These are phyloP conservation scores for Hippocampus kuda DNA, from an alignment of 2,797 vertebrate genomes.

Conservation along the genomic window DNA sequence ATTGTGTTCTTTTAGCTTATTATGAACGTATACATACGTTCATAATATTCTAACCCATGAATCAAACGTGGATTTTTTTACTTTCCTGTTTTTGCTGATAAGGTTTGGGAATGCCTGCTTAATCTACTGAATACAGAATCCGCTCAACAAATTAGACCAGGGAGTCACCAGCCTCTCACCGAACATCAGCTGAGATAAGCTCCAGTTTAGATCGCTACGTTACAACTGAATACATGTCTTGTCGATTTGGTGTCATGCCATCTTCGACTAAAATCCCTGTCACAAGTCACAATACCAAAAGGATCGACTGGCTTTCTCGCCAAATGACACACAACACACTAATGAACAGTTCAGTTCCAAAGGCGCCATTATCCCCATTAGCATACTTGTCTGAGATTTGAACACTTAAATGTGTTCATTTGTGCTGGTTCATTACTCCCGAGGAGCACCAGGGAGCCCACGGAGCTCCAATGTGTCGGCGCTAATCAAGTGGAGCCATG, in stretches of 20 bases:
- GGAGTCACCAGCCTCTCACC: too few relatives aligned
- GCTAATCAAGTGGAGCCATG: conserved; percentile 45
- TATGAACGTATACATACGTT: neutral
- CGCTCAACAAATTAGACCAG: too few relatives aligned
- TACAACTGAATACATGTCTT: too few relatives aligned
- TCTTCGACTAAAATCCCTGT: neutral
- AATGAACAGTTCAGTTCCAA: neutral
- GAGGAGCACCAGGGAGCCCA: conserved; percentile 29
- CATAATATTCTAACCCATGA: neutral
- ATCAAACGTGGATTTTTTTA: too few relatives aligned
- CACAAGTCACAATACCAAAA: neutral
- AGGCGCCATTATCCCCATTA: conserved; percentile 5
- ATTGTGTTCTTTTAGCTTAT: too few relatives aligned
- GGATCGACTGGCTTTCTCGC: neutral
- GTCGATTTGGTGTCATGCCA: too few relatives aligned
- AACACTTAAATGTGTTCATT: conserved; percentile 35
- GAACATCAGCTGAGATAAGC: too few relatives aligned
- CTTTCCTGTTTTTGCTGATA: too few relatives aligned
- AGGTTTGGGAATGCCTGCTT: too few relatives aligned
- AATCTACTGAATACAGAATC: too few relatives aligned
- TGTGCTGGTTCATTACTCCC: conserved; percentile 33
- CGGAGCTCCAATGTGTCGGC: conserved; percentile 41
- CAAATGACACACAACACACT: neutral
- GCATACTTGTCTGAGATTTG: conserved; percentile 20
- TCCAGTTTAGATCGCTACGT: too few relatives aligned